Evolutionary conservation across 2,113 vertebrate genomes (phyloP).

Genomic region (Hyperopisus bebe): DNA sequence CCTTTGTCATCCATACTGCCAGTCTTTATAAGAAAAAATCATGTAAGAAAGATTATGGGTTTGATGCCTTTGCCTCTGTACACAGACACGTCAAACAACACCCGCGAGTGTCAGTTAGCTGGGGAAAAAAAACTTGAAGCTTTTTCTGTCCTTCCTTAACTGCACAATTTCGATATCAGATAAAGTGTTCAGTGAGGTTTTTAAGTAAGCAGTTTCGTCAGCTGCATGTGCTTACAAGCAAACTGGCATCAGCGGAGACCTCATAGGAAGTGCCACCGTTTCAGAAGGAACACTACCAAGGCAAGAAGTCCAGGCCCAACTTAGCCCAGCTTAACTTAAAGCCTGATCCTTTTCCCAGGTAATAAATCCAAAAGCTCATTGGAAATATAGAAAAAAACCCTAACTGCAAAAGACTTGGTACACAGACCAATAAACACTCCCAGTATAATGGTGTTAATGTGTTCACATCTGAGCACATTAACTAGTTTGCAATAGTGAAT

Average conservation of each 20-base stretch:
- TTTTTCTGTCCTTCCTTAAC: neutral
- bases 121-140: neutral
- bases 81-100: neutral
- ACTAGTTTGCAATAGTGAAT: neutral
- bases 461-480: neutral
- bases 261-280: neutral
- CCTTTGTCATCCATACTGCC: neutral
- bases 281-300: neutral
- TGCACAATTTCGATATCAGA: neutral
- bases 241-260: neutral
- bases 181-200: neutral
- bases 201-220: neutral
- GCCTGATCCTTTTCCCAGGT: neutral
- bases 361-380: neutral
- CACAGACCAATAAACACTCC: neutral
- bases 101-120: neutral
- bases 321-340: neutral
- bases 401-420: neutral
- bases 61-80: neutral
- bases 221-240: neutral
- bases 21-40: neutral
- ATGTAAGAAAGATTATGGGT: neutral
- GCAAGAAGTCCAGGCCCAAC: neutral
- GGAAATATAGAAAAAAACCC: neutral
- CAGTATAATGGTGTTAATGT: neutral